These are phyloP conservation scores for Drosophila buzzatii DNA, from an alignment of 2,888 invertebrate genomes.

Conservation along the genomic window DNA sequence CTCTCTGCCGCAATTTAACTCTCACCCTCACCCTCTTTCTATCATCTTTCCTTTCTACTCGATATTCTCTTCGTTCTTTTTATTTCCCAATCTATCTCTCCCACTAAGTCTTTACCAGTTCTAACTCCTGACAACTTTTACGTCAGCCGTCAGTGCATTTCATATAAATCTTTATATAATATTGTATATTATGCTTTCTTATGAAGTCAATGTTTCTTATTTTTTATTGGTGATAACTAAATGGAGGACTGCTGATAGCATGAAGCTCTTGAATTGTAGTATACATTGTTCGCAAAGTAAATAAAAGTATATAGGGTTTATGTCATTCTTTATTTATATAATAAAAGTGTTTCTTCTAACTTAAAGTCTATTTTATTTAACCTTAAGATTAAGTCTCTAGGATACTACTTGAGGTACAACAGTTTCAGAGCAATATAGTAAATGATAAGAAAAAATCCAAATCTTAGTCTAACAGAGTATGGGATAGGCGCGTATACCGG, in stretches of 20 bases:
- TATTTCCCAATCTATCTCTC: not conserved
- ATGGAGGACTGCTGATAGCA: constrained; percentile 32
- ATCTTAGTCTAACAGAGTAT: not conserved
- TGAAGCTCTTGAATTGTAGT: constrained; percentile 18
- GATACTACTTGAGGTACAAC: not conserved
- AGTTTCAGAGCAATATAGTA: not conserved
- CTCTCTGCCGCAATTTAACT: too few relatives aligned
- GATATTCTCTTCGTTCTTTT: too few relatives aligned
- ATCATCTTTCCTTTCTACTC: too few relatives aligned
- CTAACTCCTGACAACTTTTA: not conserved
- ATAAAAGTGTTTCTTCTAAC: not conserved
- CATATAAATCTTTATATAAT: not conserved
- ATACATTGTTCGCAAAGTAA: not conserved
- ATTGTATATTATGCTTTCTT: constrained; percentile 20
- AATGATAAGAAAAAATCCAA: not conserved
- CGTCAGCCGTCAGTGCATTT: constrained; percentile 1
- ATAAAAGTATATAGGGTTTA: not conserved
- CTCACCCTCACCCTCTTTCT: too few relatives aligned
- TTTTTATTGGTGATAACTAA: constrained; percentile 51
- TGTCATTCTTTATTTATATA: not conserved
- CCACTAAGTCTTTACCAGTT: not conserved
- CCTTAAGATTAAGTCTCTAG: not conserved
- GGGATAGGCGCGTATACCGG: too few relatives aligned
- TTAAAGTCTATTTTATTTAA: not conserved
- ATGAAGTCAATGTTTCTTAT: constrained; percentile 55